These are phyloP conservation scores for Agrotis exclamationis DNA, from an alignment of 2,888 invertebrate species.

Conservation along the genomic window DNA sequence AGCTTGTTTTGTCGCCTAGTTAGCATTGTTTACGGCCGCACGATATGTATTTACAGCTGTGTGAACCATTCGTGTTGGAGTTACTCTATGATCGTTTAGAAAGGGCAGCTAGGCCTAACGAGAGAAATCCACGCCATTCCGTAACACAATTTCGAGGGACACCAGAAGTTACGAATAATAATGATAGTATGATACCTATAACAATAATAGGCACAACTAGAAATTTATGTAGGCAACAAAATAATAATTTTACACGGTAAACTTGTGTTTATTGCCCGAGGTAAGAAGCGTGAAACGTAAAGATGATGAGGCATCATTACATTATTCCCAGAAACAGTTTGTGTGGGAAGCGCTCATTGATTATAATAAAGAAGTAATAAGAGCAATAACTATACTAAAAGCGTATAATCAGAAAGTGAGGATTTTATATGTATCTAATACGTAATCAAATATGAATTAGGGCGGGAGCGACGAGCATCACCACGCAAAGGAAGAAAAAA, in stretches of 20 bases:
- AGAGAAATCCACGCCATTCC: slow-evolving; percentile 47
- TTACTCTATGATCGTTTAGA: slow-evolving; percentile 45
- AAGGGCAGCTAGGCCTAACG: slow-evolving; percentile 51
- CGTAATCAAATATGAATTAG: slow-evolving; percentile 70
- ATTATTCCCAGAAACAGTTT: slow-evolving; percentile 41
- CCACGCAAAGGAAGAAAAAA: background rate
- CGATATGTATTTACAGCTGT: slow-evolving; percentile 38
- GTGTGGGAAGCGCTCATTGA: slow-evolving; percentile 34
- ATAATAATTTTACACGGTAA: slow-evolving; percentile 7
- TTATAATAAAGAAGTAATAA: slow-evolving; percentile 52
- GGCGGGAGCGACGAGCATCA: slow-evolving; percentile 43
- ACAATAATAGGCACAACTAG: background rate
- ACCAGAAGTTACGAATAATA: slow-evolving; percentile 10
- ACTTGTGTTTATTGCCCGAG: slow-evolving; percentile 6
- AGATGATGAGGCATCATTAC: slow-evolving; percentile 56
- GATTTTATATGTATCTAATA: slow-evolving; percentile 25
- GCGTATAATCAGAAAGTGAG: slow-evolving; percentile 45
- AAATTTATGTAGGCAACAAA: background rate
- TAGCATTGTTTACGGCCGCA: slow-evolving; percentile 61
- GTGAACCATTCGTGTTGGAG: slow-evolving; percentile 8
- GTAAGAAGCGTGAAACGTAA: slow-evolving; percentile 42
- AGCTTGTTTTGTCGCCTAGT: slow-evolving; percentile 61
- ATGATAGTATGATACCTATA: too few species aligned
- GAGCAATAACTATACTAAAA: slow-evolving; percentile 43
- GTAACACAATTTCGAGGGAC: slow-evolving; percentile 25